Evolutionary conservation across 2,888 invertebrate genomes (phyloP).

Genomic region (Acleris emargana): DNA sequence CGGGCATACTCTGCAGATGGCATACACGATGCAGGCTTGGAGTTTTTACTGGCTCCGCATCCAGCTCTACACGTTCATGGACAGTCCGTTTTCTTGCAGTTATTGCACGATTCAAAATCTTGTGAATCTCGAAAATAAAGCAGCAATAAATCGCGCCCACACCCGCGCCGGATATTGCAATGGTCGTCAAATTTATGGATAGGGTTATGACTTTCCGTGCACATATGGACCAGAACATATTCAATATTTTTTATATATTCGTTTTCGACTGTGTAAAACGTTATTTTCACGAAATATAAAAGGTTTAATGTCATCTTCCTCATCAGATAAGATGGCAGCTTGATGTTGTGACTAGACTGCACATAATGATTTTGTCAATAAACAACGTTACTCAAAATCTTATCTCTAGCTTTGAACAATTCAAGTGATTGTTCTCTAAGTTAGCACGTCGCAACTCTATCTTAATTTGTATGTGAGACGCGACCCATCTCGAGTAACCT

Average conservation of each 20-base stretch:
- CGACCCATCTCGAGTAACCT: conserved; percentile 25
- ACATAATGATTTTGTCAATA: too few relatives aligned
- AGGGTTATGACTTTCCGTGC: too few relatives aligned
- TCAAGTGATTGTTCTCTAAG: conserved; percentile 5
- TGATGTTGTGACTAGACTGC: too few relatives aligned
- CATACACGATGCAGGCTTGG: conserved; percentile 61
- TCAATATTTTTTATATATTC: too few relatives aligned
- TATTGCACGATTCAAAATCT: conserved; percentile 18
- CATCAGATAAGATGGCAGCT: too few relatives aligned
- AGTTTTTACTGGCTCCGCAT: conserved; percentile 62
- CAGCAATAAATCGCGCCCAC: conserved; percentile 20
- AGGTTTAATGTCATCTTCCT: too few relatives aligned
- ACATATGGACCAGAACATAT: too few relatives aligned
- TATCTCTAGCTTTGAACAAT: conserved; percentile 5
- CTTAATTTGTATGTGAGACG: conserved; percentile 20
- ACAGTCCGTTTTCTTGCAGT: conserved; percentile 43
- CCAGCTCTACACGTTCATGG: conserved; percentile 50
- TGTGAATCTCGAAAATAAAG: conserved; percentile 21
- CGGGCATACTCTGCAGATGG: conserved; percentile 63
- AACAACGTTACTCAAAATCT: neutral
- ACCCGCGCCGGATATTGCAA: conserved; percentile 5
- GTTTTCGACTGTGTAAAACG: too few relatives aligned
- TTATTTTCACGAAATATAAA: too few relatives aligned
- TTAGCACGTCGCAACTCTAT: conserved; percentile 24
- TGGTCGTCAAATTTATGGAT: conserved; percentile 10